Evolutionary conservation across 2,113 vertebrate species (phyloP).

Genomic region (Dermatemys mawii): DNA sequence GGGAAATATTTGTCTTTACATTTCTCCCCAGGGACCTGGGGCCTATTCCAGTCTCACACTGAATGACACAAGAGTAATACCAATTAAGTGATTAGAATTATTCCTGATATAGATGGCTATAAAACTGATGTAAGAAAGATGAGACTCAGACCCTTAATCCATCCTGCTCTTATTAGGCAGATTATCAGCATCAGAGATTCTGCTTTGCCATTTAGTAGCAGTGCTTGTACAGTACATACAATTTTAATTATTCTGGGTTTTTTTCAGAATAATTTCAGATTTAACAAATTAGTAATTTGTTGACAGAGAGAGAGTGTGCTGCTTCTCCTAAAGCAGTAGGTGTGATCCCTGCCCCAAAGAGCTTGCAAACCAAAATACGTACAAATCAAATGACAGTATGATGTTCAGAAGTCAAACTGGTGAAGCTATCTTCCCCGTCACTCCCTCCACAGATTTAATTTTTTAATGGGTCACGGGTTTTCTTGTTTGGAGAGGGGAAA

Average conservation of each 20-base stretch:
- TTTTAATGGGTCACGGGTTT: not conserved
- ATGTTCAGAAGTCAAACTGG: not conserved
- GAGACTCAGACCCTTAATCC: not conserved
- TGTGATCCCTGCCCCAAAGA: not conserved
- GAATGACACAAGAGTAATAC: not conserved
- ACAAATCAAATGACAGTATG: not conserved
- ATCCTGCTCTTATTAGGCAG: not conserved
- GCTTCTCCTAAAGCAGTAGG: not conserved
- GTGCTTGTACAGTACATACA: not conserved
- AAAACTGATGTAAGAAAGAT: not conserved
- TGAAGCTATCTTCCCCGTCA: not conserved
- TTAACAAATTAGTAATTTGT: not conserved
- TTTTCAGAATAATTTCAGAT: not conserved
- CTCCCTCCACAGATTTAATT: not conserved
- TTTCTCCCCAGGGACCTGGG: not conserved
- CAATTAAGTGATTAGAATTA: not conserved
- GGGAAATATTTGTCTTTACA: not conserved
- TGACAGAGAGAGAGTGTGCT: not conserved
- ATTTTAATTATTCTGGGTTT: fast-evolving
- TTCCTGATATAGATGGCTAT: not conserved
- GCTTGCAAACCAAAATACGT: not conserved
- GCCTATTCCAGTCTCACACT: not conserved
- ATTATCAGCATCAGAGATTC: not conserved
- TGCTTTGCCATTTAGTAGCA: not conserved
- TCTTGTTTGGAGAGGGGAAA: not conserved